Evolutionary conservation across 2,797 vertebrate species (phyloP).

Genomic region (Eulemur rubriventer): DNA sequence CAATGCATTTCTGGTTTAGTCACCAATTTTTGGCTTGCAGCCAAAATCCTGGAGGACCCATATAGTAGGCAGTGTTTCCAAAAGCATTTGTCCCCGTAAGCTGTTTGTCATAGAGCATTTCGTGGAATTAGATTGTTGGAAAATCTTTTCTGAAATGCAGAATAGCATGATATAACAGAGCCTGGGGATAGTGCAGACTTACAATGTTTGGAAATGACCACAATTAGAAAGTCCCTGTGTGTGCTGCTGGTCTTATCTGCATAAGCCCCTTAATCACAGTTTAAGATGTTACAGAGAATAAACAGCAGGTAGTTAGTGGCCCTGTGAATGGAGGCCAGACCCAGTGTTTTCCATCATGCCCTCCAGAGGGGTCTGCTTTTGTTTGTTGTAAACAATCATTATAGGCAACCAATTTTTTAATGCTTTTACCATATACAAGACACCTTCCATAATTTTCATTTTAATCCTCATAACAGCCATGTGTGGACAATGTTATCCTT

Average conservation of each 20-base stretch:
- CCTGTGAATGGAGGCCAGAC: background rate
- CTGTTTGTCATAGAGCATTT: slow-evolving; percentile 17
- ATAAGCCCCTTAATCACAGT: background rate
- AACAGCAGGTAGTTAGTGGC: background rate
- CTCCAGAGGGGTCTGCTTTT: background rate
- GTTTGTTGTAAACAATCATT: background rate
- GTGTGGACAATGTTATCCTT: background rate
- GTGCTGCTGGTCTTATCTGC: background rate
- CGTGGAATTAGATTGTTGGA: slow-evolving; percentile 19
- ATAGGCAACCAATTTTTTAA: background rate
- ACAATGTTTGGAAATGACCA: background rate
- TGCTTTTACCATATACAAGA: background rate
- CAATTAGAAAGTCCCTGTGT: background rate
- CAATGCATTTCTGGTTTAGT: background rate
- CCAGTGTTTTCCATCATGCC: background rate
- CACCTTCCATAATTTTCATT: background rate
- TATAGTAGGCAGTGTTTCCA: background rate
- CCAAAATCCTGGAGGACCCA: background rate
- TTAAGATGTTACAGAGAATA: background rate
- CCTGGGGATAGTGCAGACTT: background rate
- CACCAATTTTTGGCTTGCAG: background rate
- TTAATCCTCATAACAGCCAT: background rate
- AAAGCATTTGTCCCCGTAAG: background rate
- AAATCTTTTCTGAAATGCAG: background rate
- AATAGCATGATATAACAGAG: background rate